Evolutionary conservation across 2,797 vertebrate genomes (phyloP).

Genomic region (Neoniphon sammara): DNA sequence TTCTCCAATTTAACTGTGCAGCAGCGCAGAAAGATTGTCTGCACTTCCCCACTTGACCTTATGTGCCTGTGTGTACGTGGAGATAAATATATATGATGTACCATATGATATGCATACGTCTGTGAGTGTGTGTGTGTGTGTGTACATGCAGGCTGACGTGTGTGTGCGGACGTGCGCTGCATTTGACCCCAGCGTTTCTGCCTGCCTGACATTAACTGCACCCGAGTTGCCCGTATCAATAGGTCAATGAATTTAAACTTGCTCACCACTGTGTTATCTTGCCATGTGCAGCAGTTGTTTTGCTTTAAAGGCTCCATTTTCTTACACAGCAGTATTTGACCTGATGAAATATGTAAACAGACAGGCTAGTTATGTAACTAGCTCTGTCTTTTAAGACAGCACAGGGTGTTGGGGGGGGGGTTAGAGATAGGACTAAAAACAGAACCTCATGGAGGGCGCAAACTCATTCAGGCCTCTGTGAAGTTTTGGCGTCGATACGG

Average conservation of each 20-base stretch:
- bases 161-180: too few relatives aligned
- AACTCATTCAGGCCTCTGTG: slow-evolving; percentile 50
- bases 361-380: slow-evolving; percentile 72
- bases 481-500: slow-evolving; percentile 1
- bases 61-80: slow-evolving; percentile 42
- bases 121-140: background rate
- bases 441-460: slow-evolving; percentile 53
- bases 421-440: slow-evolving; percentile 70
- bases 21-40: slow-evolving; percentile 40
- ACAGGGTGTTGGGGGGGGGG: slow-evolving; percentile 52
- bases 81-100: slow-evolving; percentile 41
- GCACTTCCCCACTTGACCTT: slow-evolving; percentile 56
- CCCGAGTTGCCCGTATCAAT: slow-evolving; percentile 29
- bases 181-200: slow-evolving; percentile 35
- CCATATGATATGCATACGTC: background rate
- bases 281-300: slow-evolving; percentile 45
- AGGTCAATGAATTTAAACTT: slow-evolving; percentile 38
- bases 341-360: slow-evolving; percentile 78
- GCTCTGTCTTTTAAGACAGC: slow-evolving; percentile 20
- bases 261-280: background rate
- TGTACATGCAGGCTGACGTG: too few relatives aligned
- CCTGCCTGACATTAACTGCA: background rate
- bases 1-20: slow-evolving; percentile 28
- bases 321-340: slow-evolving; percentile 71
- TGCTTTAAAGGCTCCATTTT: slow-evolving; percentile 67